Evolutionary conservation across 2,797 vertebrate species (phyloP).

Genomic region (Pyrocephalus nanus): DNA sequence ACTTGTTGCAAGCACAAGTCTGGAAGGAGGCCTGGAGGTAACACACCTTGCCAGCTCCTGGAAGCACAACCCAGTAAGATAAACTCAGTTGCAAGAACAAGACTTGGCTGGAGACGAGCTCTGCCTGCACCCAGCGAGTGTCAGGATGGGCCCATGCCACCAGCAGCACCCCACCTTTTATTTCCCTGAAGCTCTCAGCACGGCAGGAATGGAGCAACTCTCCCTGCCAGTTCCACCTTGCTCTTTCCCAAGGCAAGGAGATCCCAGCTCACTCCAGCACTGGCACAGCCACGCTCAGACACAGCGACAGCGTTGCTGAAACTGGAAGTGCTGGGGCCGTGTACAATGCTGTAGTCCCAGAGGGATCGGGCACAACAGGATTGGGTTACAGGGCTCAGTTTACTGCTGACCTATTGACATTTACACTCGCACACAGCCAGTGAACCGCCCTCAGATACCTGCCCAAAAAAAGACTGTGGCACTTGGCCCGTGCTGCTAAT

Average conservation of each 20-base stretch:
- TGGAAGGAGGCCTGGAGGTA: conserved; percentile 11
- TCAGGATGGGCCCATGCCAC: not conserved
- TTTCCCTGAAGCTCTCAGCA: not conserved
- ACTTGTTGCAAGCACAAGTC: not conserved
- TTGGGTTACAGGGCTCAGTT: conserved; percentile 21
- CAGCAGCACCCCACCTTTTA: not conserved
- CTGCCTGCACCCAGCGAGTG: not conserved
- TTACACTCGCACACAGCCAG: not conserved
- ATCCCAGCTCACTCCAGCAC: rapidly evolving
- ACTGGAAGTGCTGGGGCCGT: not conserved
- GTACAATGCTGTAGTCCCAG: rapidly evolving
- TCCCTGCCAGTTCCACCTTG: not conserved
- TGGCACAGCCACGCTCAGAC: not conserved
- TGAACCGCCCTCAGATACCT: conserved; percentile 3
- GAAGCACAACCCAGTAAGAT: not conserved
- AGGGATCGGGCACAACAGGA: rapidly evolving
- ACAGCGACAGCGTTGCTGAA: not conserved
- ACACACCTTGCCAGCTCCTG: not conserved
- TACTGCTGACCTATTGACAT: conserved; percentile 17
- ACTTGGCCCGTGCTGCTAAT: conserved; percentile 16
- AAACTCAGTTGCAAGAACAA: not conserved
- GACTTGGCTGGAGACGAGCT: not conserved
- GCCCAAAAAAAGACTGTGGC: conserved; percentile 58
- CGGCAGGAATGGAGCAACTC: not conserved
- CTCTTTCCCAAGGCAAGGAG: not conserved